These are phyloP conservation scores for Athene cunicularia DNA, from an alignment of 2,113 vertebrate genomes.

Conservation along the genomic window DNA sequence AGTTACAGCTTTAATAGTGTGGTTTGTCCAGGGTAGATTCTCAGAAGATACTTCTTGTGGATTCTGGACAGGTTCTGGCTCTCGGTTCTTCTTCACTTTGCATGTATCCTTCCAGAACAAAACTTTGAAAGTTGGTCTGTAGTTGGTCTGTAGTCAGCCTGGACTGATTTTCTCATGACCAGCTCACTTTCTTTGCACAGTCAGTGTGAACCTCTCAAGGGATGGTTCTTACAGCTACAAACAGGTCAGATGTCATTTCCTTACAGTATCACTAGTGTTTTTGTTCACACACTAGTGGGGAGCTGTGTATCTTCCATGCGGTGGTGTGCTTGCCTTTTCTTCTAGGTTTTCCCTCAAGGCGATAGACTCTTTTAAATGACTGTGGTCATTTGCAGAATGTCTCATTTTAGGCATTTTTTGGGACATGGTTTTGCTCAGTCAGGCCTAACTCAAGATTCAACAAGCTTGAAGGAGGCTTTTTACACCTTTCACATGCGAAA, in stretches of 20 bases:
- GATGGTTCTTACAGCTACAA: neutral
- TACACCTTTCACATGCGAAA: neutral
- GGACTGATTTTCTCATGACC: neutral
- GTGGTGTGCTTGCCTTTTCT: neutral
- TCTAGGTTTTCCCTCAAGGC: neutral
- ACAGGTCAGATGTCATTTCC: neutral
- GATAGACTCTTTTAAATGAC: neutral
- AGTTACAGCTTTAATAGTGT: neutral
- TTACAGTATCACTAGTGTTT: neutral
- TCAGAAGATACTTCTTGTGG: neutral
- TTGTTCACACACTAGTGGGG: neutral
- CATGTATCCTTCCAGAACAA: neutral
- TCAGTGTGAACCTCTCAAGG: neutral
- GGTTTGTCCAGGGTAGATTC: neutral
- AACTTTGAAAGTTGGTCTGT: neutral
- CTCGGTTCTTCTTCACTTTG: neutral
- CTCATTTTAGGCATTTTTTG: neutral
- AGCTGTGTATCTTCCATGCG: neutral
- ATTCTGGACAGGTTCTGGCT: neutral
- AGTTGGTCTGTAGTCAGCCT: neutral
- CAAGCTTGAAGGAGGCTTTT: neutral
- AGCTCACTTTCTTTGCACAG: neutral
- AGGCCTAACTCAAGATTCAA: neutral
- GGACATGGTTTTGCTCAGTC: neutral
- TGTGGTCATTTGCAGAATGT: neutral